phyloP scores from a whole-genome alignment of 2,113 vertebrate species.

The Aphelocoma coerulescens region DNA sequence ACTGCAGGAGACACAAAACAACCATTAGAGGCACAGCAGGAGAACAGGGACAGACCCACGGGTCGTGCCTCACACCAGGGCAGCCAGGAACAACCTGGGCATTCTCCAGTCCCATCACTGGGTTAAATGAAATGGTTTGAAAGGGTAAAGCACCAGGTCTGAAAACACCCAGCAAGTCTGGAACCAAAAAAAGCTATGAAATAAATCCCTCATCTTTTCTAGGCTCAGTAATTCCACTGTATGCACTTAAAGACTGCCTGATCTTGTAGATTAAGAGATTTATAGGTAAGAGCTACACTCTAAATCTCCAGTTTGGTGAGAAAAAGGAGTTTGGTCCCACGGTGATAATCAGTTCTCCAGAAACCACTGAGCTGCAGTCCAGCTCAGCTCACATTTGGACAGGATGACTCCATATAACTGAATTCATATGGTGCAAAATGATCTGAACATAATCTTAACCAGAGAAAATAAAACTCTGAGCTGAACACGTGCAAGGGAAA shows the following conservation, averaged over 20 bases:
- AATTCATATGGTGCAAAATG: not conserved
- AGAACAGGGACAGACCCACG: not conserved
- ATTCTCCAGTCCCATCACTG: not conserved
- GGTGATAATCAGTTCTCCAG: not conserved
- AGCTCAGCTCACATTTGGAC: not conserved
- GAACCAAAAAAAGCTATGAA: not conserved
- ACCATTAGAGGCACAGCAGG: not conserved
- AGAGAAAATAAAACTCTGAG: not conserved
- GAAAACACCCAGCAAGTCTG: not conserved
- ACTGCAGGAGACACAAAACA: constrained; percentile 65
- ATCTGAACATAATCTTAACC: not conserved
- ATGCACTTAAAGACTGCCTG: not conserved
- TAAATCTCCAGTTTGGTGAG: not conserved
- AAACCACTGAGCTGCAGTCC: not conserved
- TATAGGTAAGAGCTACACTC: not conserved
- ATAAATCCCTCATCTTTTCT: not conserved
- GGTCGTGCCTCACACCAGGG: not conserved
- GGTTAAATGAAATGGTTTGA: not conserved
- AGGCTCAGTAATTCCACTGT: not conserved
- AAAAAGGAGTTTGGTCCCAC: not conserved
- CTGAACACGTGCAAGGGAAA: not conserved
- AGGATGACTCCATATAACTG: not conserved
- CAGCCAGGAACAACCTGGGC: not conserved
- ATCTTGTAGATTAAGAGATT: not conserved
- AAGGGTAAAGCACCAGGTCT: not conserved